Conservation (phyloP, 2,797 vertebrate species). For the Tarsius wallacei region DNA sequence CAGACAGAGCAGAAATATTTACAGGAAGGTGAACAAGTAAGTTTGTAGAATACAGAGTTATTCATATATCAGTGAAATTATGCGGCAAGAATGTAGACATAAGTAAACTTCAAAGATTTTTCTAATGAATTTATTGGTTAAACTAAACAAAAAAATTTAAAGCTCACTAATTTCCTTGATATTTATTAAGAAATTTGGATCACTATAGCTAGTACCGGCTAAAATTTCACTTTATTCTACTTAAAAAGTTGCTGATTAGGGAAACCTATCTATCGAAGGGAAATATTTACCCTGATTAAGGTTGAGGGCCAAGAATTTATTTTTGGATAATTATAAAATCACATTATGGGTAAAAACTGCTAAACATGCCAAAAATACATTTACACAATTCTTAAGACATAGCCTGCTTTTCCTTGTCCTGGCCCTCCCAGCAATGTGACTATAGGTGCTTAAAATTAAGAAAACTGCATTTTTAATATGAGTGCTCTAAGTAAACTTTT, state of each 20-base stretch:
- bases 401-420: neutral
- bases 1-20: constrained; percentile 5
- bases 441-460: constrained; percentile 61
- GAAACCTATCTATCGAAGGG: neutral
- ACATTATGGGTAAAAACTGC: neutral
- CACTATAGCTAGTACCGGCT: neutral
- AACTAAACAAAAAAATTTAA: neutral
- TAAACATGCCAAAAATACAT: constrained; percentile 14
- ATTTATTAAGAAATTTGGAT: neutral
- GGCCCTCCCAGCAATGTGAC: neutral
- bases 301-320: constrained; percentile 24
- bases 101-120: constrained; percentile 11
- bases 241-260: constrained; percentile 9
- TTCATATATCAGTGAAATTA: neutral
- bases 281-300: constrained; percentile 38
- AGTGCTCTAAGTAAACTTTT: constrained; percentile 37
- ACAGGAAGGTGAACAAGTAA: neutral
- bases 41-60: neutral
- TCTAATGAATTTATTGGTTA: neutral
- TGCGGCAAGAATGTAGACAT: neutral
- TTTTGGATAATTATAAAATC: constrained; percentile 49
- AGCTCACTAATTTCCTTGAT: neutral
- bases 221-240: constrained; percentile 58
- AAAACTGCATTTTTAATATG: constrained; percentile 52
- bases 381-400: neutral